A percentile compares a stretch with the other conserved stretches of the same genome.
phyloP scores from a whole-genome alignment of 1,140 invertebrate genomes.

The Scaptomyza montana region DNA sequence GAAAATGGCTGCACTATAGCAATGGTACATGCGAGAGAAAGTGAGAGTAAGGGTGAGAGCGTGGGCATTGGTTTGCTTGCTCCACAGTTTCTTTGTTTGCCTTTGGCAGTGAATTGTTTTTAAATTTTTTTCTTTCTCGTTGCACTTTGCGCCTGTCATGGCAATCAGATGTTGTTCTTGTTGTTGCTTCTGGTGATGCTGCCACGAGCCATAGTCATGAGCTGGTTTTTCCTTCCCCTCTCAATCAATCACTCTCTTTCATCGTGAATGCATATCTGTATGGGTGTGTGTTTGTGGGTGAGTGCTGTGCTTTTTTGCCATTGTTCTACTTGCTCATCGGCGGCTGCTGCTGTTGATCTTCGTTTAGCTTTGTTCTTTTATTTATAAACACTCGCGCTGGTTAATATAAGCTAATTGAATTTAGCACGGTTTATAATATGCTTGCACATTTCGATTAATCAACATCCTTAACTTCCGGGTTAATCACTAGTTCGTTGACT shows the following conservation, averaged over 20 bases:
- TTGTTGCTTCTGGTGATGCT: slow-evolving; percentile 4
- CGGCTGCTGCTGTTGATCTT: slow-evolving; percentile 28
- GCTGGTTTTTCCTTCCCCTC: neutral
- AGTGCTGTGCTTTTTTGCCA: slow-evolving; percentile 26
- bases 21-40: neutral
- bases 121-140: slow-evolving; percentile 4
- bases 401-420: slow-evolving; percentile 64
- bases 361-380: slow-evolving; percentile 68
- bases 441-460: slow-evolving; percentile 32
- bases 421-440: slow-evolving; percentile 49
- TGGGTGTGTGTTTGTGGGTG: slow-evolving; percentile 6
- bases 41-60: slow-evolving; percentile 2
- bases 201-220: slow-evolving; percentile 27
- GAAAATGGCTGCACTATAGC: neutral
- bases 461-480: slow-evolving; percentile 35
- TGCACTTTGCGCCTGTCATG: slow-evolving; percentile 38
- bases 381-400: slow-evolving; percentile 53
- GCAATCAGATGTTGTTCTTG: slow-evolving; percentile 30
- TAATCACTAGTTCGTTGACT: slow-evolving; percentile 33
- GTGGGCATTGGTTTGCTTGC: slow-evolving; percentile 16
- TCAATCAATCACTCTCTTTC: slow-evolving; percentile 26
- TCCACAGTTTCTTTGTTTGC: slow-evolving; percentile 46
- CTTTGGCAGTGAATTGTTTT: slow-evolving; percentile 23
- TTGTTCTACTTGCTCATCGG: slow-evolving; percentile 61
- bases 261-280: neutral